Evolutionary conservation across 2,113 vertebrate species (phyloP).

Genomic region (Nesoenas mayeri): DNA sequence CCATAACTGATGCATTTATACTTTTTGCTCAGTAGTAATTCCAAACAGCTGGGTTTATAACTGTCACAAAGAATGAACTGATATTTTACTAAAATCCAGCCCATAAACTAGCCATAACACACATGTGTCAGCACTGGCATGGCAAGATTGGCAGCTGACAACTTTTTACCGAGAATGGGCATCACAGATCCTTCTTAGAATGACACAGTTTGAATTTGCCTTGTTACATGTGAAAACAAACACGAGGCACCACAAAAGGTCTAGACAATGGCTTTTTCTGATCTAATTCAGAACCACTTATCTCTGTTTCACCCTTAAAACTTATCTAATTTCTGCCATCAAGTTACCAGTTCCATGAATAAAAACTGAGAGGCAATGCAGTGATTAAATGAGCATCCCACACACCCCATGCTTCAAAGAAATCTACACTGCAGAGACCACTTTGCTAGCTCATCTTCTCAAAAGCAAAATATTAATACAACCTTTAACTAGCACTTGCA

Average conservation of each 20-base stretch:
- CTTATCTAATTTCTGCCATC: not conserved
- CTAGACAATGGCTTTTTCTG: not conserved
- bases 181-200: not conserved
- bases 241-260: not conserved
- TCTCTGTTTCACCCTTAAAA: not conserved
- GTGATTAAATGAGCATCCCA: not conserved
- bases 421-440: not conserved
- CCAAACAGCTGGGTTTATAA: not conserved
- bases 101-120: rapidly evolving
- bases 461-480: not conserved
- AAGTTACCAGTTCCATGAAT: not conserved
- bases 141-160: not conserved
- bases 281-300: not conserved
- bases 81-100: not conserved
- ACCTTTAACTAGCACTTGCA: not conserved
- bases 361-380: not conserved
- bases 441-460: not conserved
- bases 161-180: not conserved
- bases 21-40: not conserved
- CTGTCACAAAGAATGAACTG: not conserved
- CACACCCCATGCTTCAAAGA: not conserved
- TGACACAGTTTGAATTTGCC: not conserved
- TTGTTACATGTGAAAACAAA: not conserved
- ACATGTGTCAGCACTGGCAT: not conserved
- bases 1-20: not conserved